These are phyloP conservation scores for Poeciliopsis turneri DNA, from an alignment of 2,797 vertebrate genomes.

Conservation along the genomic window DNA sequence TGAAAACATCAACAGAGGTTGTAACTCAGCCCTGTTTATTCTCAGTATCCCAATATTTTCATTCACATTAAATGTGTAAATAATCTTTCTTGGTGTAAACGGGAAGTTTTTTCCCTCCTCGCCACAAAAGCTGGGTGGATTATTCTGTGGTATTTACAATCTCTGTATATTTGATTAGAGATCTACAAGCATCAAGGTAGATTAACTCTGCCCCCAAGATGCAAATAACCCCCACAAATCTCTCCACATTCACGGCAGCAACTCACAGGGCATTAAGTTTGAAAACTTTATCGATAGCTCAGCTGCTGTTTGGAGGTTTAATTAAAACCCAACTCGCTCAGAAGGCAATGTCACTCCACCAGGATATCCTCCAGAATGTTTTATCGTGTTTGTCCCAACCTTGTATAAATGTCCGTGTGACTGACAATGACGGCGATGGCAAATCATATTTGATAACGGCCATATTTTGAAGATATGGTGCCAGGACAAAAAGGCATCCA, in stretches of 20 bases:
- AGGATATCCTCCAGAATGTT: constrained; percentile 37
- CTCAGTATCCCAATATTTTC: neutral
- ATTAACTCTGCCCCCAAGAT: constrained; percentile 67
- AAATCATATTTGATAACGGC: constrained; percentile 50
- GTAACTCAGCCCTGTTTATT: neutral
- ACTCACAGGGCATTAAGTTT: constrained; percentile 69
- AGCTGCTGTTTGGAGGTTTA: constrained; percentile 62
- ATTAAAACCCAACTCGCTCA: constrained; percentile 67
- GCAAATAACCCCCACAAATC: constrained; percentile 71
- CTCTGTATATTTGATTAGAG: constrained; percentile 72
- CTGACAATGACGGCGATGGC: constrained; percentile 36
- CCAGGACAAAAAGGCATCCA: constrained; percentile 23
- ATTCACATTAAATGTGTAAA: neutral
- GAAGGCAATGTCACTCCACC: constrained; percentile 40
- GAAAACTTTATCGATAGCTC: constrained; percentile 70
- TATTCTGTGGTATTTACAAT: constrained; percentile 67
- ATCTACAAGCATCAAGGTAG: constrained; percentile 69
- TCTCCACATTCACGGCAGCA: constrained; percentile 53
- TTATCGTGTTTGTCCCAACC: constrained; percentile 56
- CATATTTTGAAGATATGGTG: constrained; percentile 37
- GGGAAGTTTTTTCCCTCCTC: constrained; percentile 28
- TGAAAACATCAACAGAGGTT: neutral
- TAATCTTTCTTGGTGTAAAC: constrained; percentile 28
- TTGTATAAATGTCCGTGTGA: constrained; percentile 45
- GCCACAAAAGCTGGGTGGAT: constrained; percentile 51